Evolutionary conservation across 2,888 invertebrate species (phyloP).

Genomic region (Orchesellides sinensis): DNA sequence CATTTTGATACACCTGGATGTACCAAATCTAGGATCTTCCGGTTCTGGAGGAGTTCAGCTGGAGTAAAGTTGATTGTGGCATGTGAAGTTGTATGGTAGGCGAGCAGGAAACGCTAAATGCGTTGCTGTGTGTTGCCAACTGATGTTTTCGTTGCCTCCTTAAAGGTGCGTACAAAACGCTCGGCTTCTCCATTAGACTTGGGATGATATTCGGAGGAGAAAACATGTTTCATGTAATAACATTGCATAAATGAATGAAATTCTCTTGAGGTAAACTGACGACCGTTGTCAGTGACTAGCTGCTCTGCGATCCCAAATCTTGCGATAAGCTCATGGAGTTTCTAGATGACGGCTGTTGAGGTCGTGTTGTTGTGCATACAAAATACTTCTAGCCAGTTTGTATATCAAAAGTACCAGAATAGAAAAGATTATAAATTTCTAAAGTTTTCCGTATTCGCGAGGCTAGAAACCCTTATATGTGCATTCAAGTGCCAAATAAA

Average conservation of each 20-base stretch:
- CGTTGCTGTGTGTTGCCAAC: background rate
- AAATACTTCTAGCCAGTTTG: conserved; percentile 65
- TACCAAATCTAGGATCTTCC: conserved; percentile 25
- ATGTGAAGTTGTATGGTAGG: conserved; percentile 44
- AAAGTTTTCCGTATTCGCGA: too few species aligned
- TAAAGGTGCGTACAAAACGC: conserved; percentile 50
- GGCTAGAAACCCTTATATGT: too few species aligned
- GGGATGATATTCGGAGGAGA: conserved; percentile 45
- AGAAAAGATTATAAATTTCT: too few species aligned
- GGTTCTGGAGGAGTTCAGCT: conserved; percentile 29
- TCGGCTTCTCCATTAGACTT: conserved; percentile 11
- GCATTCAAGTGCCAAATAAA: too few species aligned
- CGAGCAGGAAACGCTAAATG: conserved; percentile 17
- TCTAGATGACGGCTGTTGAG: background rate
- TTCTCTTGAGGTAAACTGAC: conserved; percentile 35
- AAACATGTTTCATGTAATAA: conserved; percentile 22
- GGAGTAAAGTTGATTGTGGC: conserved; percentile 39
- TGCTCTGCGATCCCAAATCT: conserved; percentile 37
- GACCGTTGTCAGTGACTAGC: conserved; percentile 44
- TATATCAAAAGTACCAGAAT: too few species aligned
- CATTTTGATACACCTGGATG: too few species aligned
- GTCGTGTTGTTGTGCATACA: conserved; percentile 36
- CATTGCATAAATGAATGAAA: conserved; percentile 14
- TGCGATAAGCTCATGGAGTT: background rate
- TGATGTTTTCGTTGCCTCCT: conserved; percentile 17